Conservation (phyloP, 2,888 invertebrate species). For the Seira ritae region DNA sequence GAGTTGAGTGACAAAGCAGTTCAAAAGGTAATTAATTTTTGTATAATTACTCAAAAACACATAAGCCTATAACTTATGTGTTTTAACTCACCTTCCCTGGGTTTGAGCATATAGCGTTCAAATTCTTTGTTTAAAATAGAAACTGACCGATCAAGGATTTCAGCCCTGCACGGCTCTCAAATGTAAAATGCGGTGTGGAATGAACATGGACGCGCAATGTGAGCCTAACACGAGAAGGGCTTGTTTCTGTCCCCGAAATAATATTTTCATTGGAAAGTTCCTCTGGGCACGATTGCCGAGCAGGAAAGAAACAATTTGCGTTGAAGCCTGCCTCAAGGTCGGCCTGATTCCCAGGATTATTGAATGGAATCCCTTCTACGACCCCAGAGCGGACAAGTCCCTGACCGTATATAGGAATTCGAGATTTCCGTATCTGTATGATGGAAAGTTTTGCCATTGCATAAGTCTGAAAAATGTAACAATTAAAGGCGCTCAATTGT, state of each 20-base stretch:
- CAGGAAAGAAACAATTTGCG: slow-evolving; percentile 52
- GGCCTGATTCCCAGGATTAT: slow-evolving; percentile 53
- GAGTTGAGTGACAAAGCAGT: slow-evolving; percentile 20
- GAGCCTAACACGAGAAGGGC: slow-evolving; percentile 58
- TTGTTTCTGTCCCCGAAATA: slow-evolving; percentile 57
- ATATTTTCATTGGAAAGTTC: slow-evolving; percentile 59
- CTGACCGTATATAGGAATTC: slow-evolving; percentile 49
- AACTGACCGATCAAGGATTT: slow-evolving; percentile 54
- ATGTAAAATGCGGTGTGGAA: slow-evolving; percentile 63
- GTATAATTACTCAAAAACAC: not conserved
- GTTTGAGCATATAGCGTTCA: no score
- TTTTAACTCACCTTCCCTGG: not conserved
- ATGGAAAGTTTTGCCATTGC: slow-evolving; percentile 67
- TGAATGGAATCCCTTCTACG: slow-evolving; percentile 66
- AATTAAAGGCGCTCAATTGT: not conserved
- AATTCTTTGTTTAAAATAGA: slow-evolving; percentile 26
- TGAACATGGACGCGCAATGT: slow-evolving; percentile 56
- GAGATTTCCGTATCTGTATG: slow-evolving; percentile 58
- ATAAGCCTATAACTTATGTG: not conserved
- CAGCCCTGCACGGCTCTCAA: slow-evolving; percentile 64
- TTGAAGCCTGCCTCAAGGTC: slow-evolving; percentile 33
- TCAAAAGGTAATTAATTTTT: slow-evolving; percentile 22
- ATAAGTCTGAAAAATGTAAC: slow-evolving; percentile 50
- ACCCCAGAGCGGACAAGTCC: slow-evolving; percentile 24
- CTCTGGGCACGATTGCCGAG: slow-evolving; percentile 59